These are phyloP conservation scores for Syrrhaptes paradoxus DNA, from an alignment of 2,113 vertebrate genomes.

Conservation along the genomic window DNA sequence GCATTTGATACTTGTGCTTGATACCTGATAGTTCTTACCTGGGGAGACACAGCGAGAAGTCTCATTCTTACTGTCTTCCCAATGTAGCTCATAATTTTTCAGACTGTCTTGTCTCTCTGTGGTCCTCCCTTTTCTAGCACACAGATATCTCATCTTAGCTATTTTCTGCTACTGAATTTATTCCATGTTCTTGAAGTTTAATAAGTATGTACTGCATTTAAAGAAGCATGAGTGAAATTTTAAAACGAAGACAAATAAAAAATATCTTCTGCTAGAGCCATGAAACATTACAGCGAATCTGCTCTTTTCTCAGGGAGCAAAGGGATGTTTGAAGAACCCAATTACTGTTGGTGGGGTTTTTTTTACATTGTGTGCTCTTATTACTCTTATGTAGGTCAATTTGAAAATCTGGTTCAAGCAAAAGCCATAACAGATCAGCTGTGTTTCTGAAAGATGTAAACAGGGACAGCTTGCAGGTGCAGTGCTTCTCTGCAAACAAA, in stretches of 20 bases:
- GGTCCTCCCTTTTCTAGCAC: not conserved
- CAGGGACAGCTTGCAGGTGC: not conserved
- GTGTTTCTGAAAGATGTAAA: not conserved
- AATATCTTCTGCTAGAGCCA: not conserved
- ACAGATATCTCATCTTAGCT: not conserved
- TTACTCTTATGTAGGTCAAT: not conserved
- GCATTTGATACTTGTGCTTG: not conserved
- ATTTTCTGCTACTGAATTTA: not conserved
- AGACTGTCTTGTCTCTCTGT: not conserved
- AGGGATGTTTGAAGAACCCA: not conserved
- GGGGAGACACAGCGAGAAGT: not conserved
- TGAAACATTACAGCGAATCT: not conserved
- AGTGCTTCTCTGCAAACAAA: not conserved
- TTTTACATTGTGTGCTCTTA: not conserved
- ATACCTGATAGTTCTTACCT: not conserved
- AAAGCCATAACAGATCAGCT: not conserved
- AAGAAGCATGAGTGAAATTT: not conserved
- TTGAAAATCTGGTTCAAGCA: not conserved
- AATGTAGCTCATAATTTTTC: not conserved
- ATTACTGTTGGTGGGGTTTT: rapidly evolving
- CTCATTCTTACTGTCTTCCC: not conserved
- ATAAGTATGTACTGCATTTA: not conserved
- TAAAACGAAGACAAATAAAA: not conserved
- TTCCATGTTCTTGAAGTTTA: not conserved
- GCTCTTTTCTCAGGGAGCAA: not conserved